Evolutionary conservation across 2,888 invertebrate species (phyloP).

Genomic region (Catocala nupta): DNA sequence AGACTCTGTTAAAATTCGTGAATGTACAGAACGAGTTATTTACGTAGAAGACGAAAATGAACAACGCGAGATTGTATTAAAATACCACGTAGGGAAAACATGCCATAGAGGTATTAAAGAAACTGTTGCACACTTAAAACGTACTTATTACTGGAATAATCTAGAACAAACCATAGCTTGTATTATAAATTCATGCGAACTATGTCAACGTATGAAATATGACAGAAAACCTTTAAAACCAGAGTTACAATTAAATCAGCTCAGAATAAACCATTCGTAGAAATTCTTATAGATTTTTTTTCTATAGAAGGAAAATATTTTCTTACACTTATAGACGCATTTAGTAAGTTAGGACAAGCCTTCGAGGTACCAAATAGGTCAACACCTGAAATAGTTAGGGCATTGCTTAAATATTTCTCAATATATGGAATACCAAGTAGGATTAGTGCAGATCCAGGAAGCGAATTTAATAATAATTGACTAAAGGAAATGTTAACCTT

Average conservation of each 20-base stretch:
- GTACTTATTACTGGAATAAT: constrained; percentile 42
- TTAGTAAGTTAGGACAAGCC: constrained; percentile 10
- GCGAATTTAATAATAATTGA: constrained; percentile 1
- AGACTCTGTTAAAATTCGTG: constrained; percentile 30
- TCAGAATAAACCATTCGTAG: background rate
- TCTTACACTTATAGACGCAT: background rate
- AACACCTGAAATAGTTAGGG: background rate
- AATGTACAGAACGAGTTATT: constrained; percentile 46
- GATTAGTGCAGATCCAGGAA: constrained; percentile 1
- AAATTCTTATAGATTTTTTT: constrained; percentile 15
- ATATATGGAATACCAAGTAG: background rate
- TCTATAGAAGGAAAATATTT: background rate
- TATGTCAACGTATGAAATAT: constrained; percentile 13
- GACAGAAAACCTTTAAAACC: constrained; percentile 17
- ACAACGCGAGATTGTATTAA: constrained; percentile 29
- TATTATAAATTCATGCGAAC: constrained; percentile 8
- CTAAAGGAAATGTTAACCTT: background rate
- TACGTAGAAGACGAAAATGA: constrained; percentile 33
- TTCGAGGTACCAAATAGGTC: background rate
- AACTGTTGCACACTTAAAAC: constrained; percentile 31
- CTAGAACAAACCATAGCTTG: constrained; percentile 25
- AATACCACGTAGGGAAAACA: constrained; percentile 44
- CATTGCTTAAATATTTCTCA: background rate
- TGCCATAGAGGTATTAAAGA: constrained; percentile 47
- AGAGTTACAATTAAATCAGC: constrained; percentile 8